These are phyloP conservation scores for Drosophila neutralis DNA, from an alignment of 2,888 invertebrate species.

Conservation along the genomic window DNA sequence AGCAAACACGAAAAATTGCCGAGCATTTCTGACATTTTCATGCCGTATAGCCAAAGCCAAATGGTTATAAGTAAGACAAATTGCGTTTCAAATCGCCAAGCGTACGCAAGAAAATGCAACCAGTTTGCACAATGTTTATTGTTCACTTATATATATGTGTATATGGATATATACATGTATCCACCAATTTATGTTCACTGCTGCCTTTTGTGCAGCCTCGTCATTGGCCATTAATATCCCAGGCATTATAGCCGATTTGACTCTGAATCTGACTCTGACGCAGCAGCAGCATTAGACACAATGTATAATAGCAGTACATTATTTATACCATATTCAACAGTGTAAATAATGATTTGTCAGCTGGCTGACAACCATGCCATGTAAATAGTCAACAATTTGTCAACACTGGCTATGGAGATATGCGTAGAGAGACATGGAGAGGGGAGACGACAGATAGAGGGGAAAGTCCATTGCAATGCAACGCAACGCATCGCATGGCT, in stretches of 20 bases:
- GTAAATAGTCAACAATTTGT: constrained; percentile 72
- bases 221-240: constrained; percentile 62
- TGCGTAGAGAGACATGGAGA: background rate
- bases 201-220: constrained; percentile 32
- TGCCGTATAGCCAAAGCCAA: constrained; percentile 33
- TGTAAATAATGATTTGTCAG: constrained; percentile 74
- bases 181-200: constrained; percentile 2
- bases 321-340: constrained; percentile 68
- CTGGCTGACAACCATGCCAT: constrained; percentile 61
- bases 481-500: constrained; percentile 13
- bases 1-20: constrained; percentile 38
- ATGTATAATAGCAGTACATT: constrained; percentile 59
- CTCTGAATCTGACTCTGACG: constrained; percentile 27
- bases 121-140: constrained; percentile 68
- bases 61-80: constrained; percentile 61
- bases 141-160: constrained; percentile 11
- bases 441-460: background rate
- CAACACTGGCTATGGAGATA: constrained; percentile 38
- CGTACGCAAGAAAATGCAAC: constrained; percentile 64
- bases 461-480: constrained; percentile 12
- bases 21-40: constrained; percentile 58
- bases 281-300: constrained; percentile 29
- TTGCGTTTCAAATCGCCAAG: constrained; percentile 55
- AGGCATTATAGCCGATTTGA: constrained; percentile 34
- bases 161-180: constrained; percentile 10